Evolutionary conservation across 2,888 invertebrate genomes (phyloP).

Genomic region (Calameuta pallipes): DNA sequence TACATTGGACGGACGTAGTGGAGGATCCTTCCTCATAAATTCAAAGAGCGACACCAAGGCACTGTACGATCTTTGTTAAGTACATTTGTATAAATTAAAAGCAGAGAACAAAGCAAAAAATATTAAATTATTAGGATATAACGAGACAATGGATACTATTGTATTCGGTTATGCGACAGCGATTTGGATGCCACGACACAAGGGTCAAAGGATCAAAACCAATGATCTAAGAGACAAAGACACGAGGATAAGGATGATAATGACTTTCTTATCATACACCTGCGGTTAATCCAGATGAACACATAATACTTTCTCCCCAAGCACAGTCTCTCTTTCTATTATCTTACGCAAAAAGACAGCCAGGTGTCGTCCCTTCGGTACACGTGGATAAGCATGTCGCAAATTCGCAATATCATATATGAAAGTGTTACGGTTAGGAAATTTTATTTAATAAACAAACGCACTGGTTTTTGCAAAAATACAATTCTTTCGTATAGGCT

Average conservation of each 20-base stretch:
- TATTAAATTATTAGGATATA: conserved; percentile 16
- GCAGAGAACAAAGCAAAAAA: conserved; percentile 4
- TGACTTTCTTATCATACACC: not conserved
- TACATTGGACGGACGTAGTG: conserved; percentile 54
- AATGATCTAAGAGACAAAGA: not conserved
- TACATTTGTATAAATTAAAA: conserved; percentile 7
- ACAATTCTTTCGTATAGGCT: conserved; percentile 37
- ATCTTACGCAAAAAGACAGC: not conserved
- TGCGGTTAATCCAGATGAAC: not conserved
- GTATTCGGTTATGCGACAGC: not conserved
- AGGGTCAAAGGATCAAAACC: no score
- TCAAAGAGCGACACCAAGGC: not conserved
- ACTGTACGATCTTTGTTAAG: conserved; percentile 14
- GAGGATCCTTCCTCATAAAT: not conserved
- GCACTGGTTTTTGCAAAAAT: conserved; percentile 53
- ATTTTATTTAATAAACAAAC: conserved; percentile 42
- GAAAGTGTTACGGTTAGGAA: conserved; percentile 23
- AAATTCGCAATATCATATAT: not conserved
- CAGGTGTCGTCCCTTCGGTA: not conserved
- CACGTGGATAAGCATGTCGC: not conserved
- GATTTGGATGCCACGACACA: no score
- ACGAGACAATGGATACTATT: not conserved
- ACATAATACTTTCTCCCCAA: not conserved
- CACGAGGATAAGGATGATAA: not conserved
- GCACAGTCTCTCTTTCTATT: not conserved